A percentile compares a stretch with the other conserved stretches of the same genome.
Conservation (phyloP, 1,140 invertebrate species). For the Drosophila subobscura region DNA sequence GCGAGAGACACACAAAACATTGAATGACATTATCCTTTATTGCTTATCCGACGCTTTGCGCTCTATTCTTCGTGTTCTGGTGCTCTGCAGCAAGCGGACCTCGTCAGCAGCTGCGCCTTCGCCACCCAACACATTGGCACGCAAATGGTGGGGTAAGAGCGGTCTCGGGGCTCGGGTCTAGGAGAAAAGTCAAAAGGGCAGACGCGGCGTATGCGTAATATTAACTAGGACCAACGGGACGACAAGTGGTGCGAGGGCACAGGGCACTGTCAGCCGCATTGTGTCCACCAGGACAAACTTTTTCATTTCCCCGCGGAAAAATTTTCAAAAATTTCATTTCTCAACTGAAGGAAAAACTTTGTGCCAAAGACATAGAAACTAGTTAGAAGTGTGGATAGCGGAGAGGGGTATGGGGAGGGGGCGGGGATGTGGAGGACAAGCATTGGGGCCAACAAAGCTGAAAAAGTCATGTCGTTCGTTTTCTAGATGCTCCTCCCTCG, state of each 20-base stretch:
- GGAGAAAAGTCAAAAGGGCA: conserved; percentile 77
- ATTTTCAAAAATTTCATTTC: conserved; percentile 82
- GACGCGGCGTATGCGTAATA: conserved; percentile 76
- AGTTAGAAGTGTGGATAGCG: conserved; percentile 63
- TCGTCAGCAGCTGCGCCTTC: conserved; percentile 55
- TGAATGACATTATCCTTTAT: conserved; percentile 83
- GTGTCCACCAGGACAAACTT: conserved; percentile 77
- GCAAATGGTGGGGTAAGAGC: conserved; percentile 45
- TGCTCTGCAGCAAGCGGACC: conserved; percentile 11
- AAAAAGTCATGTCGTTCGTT: conserved; percentile 71
- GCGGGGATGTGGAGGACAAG: conserved; percentile 1
- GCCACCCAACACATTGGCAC: conserved; percentile 51
- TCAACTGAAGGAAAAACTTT: conserved; percentile 75
- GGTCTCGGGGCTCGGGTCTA: conserved; percentile 21
- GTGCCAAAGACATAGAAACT: conserved; percentile 78
- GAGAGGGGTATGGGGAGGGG: conserved; percentile 1
- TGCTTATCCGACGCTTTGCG: conserved; percentile 77
- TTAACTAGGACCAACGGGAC: conserved; percentile 61
- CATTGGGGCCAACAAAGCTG: conserved; percentile 62
- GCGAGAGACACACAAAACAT: conserved; percentile 74
- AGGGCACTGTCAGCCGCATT: conserved; percentile 60
- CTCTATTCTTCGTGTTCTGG: conserved; percentile 5
- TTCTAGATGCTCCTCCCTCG: conserved; percentile 25
- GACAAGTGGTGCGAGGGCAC: conserved; percentile 3
- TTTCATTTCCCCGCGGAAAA: conserved; percentile 82